Evolutionary conservation across 2,797 vertebrate species (phyloP).

Genomic region (Hippocampus kuda): DNA sequence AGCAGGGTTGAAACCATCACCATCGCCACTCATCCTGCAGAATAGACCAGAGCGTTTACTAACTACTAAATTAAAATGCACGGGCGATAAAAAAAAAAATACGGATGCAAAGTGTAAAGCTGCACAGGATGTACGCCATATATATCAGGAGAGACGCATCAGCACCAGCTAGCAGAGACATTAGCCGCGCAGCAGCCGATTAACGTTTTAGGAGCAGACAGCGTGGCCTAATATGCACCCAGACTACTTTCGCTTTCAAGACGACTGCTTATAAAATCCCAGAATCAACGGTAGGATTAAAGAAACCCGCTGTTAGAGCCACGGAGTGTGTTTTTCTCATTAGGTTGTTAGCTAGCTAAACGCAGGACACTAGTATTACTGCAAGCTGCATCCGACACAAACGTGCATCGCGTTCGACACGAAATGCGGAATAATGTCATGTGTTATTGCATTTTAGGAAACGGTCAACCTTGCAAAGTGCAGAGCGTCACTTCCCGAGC

Average conservation of each 20-base stretch:
- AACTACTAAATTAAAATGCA: not conserved
- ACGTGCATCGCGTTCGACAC: conserved; percentile 11
- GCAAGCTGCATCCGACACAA: conserved; percentile 14
- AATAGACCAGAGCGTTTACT: conserved; percentile 7
- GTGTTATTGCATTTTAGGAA: not conserved
- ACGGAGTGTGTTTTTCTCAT: conserved; percentile 10
- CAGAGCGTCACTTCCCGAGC: conserved; percentile 21
- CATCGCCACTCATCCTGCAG: conserved; percentile 81
- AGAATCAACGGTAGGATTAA: conserved; percentile 23
- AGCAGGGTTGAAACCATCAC: conserved; percentile 78
- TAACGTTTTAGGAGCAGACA: conserved; percentile 14
- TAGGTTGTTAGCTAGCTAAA: conserved; percentile 35
- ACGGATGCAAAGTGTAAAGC: not conserved
- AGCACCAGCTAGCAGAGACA: conserved; percentile 15
- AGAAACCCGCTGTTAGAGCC: not conserved
- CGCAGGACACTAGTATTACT: conserved; percentile 4
- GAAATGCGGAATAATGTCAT: not conserved
- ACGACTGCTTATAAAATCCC: conserved; percentile 14
- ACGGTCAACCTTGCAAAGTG: conserved; percentile 35
- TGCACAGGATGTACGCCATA: not conserved
- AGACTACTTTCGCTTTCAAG: conserved; percentile 32
- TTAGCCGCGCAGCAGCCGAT: conserved; percentile 12
- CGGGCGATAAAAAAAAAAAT: not conserved
- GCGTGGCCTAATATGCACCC: conserved; percentile 25
- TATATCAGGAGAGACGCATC: not conserved